phyloP scores from a whole-genome alignment of 2,113 vertebrate species.

The Pycnonotus jocosus region DNA sequence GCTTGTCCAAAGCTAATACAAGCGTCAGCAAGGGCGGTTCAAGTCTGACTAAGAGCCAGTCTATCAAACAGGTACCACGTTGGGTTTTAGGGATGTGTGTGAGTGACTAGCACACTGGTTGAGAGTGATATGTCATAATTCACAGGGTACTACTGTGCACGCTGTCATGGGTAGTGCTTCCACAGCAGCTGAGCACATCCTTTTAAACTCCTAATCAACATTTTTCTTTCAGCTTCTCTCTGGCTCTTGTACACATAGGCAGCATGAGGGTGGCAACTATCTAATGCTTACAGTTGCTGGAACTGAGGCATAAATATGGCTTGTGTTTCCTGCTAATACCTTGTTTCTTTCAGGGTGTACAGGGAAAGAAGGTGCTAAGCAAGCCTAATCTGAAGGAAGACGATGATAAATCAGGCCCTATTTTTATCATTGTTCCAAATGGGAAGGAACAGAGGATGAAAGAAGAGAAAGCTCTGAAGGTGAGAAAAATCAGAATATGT shows the following conservation, averaged over 20 bases:
- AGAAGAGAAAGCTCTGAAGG: constrained; percentile 95
- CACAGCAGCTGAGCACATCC: constrained; percentile 27
- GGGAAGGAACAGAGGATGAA: constrained; percentile 95
- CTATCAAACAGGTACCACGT: constrained; percentile 70
- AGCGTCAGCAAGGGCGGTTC: constrained; percentile 61
- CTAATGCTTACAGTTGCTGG: not conserved
- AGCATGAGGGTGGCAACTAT: constrained; percentile 34
- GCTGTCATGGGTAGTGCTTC: not conserved
- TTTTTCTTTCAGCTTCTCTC: constrained; percentile 33
- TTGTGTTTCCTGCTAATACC: not conserved
- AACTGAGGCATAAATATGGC: not conserved
- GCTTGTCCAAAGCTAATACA: constrained; percentile 69
- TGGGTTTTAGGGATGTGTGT: not conserved
- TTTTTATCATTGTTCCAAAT: constrained; percentile 88
- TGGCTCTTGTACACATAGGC: not conserved
- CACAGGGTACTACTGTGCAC: constrained; percentile 6
- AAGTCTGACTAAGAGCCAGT: constrained; percentile 75
- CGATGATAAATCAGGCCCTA: constrained; percentile 89
- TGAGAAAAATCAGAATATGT: constrained; percentile 39
- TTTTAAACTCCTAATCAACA: not conserved
- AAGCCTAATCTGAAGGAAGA: constrained; percentile 88
- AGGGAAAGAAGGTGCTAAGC: constrained; percentile 84
- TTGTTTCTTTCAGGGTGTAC: constrained; percentile 69
- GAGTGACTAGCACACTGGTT: constrained; percentile 27
- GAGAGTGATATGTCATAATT: not conserved